Evolutionary conservation across 2,888 invertebrate genomes (phyloP), one percentile per base, ranked within the genome.

Genomic region (Tortricodes alternella): DNA sequence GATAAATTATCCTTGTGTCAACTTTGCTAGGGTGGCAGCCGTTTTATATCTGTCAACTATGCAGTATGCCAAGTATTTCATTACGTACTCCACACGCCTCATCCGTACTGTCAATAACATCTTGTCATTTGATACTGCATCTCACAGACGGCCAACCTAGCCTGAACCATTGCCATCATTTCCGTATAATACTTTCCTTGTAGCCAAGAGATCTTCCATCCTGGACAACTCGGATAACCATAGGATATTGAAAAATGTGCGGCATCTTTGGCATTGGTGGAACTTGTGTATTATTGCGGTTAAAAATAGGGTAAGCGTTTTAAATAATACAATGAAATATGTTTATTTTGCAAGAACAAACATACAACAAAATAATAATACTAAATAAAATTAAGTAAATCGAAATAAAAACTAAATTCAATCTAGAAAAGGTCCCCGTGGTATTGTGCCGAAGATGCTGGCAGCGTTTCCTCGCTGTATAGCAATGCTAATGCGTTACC

Each of bases 201-300:
- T 27, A 21, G 34, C 4, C 49, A 3, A 53, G 56, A 63, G 50
- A 52, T 63, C 59, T 46, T 11, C 13, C 6, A 44, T 9, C 18
- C 55, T 76, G 76, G 80, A 58, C 52, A 57, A 53, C 61, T 62
- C 53, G 68, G 67, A 69, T 74, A 74, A 75, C 76, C 68, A 66
- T 64, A 58, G 58, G 62, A 69, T 78, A 81, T 80, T 80, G 76
- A 67, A 78, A 74, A 72, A 76, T 74, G 68, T 19, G 3, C 29
- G 19, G 2, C 27, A 19, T 2, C 67, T 60, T 53, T 64, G 65
- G 73, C 63, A 78, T 76, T 75, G 24, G 18, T 11, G 8, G 7
- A 11, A 5, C 8, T 39, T 39, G n/a, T 3, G 2, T n/a, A 11
- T 19, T 44, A 44, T 19, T 29, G 13, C 13, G 29, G 18, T 43